Conservation (phyloP, 2,888 invertebrate species). For the Beris chalybata region DNA sequence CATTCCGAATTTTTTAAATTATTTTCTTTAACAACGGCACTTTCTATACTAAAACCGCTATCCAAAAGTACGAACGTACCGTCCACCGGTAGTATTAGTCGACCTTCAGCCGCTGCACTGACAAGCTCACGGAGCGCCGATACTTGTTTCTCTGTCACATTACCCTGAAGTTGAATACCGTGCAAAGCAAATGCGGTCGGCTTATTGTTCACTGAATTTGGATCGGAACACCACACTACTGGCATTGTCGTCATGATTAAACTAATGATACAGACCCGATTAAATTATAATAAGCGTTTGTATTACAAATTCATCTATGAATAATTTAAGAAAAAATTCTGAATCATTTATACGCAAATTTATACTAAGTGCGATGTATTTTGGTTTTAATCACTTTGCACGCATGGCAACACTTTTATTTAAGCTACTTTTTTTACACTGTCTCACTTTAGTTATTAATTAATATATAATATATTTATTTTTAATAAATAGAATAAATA, state of each 20-base stretch:
- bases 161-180: constrained; percentile 56
- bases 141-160: constrained; percentile 56
- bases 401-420: no score
- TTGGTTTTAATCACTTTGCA: no score
- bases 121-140: constrained; percentile 54
- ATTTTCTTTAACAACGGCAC: constrained; percentile 49
- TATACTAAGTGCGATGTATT: no score
- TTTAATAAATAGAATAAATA: constrained; percentile 27
- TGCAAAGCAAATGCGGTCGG: constrained; percentile 56
- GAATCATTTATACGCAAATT: no score
- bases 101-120: constrained; percentile 56
- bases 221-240: constrained; percentile 57
- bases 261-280: no score
- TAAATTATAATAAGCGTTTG: background rate
- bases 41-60: constrained; percentile 55
- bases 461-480: background rate
- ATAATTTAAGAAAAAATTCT: background rate
- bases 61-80: constrained; percentile 55
- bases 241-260: constrained; percentile 54
- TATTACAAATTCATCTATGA: background rate
- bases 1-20: constrained; percentile 29
- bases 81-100: constrained; percentile 55
- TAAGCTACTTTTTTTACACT: no score
- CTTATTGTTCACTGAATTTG: constrained; percentile 56
- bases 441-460: no score